Base-by-base conservation (phyloP, 2,113 vertebrate genomes). In the Callipepla squamata region DNA sequence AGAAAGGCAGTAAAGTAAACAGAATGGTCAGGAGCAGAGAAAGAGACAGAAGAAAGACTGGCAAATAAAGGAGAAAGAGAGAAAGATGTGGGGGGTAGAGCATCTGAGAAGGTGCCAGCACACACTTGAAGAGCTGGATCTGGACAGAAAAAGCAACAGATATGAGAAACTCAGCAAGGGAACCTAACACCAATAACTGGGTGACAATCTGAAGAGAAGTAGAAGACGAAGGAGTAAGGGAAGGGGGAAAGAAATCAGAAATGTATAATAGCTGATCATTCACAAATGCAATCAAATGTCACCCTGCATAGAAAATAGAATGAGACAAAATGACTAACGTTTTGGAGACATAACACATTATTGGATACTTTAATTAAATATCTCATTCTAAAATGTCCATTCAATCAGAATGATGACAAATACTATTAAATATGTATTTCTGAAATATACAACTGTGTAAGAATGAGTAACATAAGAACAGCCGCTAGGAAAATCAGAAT, bases 1-100 rank as follows among this genome's bases (percentile, higher is more conserved):
- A 53, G 9, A 68, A n/a, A 76, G 3, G 3, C 4, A 18, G 1
- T 5, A 19, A 2, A 5, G 5, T 25, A n/a, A 47, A 30, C 5
- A 55, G 15, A 15, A 4, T 53, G 69, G 2, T 16, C 30, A 58
- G 51, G 59, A 74, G 9, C 26, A 70, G 53, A 40, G 40, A 40
- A 40, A 40, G 53, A 55, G n/a, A 11, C 6, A 51, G 21, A 47
- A 48, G 9, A 7, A 57, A 69, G 65, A 36, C 10, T 45, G 40
- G 7, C 28, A 58, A 70, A 67, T 1, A 5, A n/a, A 26, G 8
- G 11, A 58, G 20, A 85, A 69, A n/a, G 11, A 85, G 7, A 0
- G 22, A 19, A 55, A 38, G 16, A 44, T 44, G 44, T 44, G 18
- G 3, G 32, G 1, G 2, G 13, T 7, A 58, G 10, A 26, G 9